These are phyloP conservation scores for Onchidella celtica DNA, from an alignment of 2,888 invertebrate species.

Conservation along the genomic window DNA sequence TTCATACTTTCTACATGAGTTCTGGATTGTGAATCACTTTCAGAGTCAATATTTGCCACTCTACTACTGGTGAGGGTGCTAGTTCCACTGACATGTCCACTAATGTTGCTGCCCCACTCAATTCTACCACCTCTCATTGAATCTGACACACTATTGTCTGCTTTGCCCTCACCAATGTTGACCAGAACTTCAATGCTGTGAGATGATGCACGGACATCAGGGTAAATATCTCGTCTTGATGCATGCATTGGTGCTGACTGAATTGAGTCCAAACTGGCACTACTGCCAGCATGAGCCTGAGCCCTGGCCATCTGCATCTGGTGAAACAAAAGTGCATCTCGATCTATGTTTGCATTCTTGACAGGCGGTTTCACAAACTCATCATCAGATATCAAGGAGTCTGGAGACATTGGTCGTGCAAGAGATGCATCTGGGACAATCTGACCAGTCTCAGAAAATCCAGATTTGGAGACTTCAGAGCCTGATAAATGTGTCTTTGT, in stretches of 20 bases:
- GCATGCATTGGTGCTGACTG: slow-evolving; percentile 70
- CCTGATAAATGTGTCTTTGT: background rate
- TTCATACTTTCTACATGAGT: background rate
- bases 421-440: background rate
- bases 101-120: background rate
- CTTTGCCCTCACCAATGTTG: slow-evolving; percentile 46
- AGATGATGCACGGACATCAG: slow-evolving; percentile 61
- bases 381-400: slow-evolving; percentile 60
- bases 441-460: background rate
- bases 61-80: background rate
- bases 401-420: slow-evolving; percentile 47
- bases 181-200: slow-evolving; percentile 75
- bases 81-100: background rate
- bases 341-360: slow-evolving; percentile 66
- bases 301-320: slow-evolving; percentile 74
- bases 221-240: slow-evolving; percentile 59
- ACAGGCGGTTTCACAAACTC: slow-evolving; percentile 53
- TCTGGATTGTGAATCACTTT: background rate
- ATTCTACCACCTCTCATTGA: slow-evolving; percentile 21
- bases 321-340: slow-evolving; percentile 74
- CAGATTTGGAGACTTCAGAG: background rate
- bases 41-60: slow-evolving; percentile 13
- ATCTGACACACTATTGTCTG: background rate
- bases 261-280: slow-evolving; percentile 68
- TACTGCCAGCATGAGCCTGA: slow-evolving; percentile 65